These are phyloP conservation scores for Caenorhabditis virilis DNA, from an alignment of 2,888 invertebrate species.

Conservation along the genomic window DNA sequence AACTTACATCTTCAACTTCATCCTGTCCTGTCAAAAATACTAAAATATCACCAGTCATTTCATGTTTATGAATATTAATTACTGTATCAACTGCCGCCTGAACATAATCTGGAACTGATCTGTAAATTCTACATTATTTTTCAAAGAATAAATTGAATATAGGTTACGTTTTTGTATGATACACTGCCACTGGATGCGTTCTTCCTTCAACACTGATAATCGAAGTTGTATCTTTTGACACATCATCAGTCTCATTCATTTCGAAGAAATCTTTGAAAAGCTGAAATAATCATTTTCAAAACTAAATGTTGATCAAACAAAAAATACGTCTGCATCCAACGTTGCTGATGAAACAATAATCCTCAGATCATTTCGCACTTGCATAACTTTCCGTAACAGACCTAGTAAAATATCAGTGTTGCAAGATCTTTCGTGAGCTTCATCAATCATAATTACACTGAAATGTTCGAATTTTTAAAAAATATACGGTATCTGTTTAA, in stretches of 20 bases:
- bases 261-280: conserved; percentile 71
- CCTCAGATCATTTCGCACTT: conserved; percentile 61
- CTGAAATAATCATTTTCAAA: conserved; percentile 31
- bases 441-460: conserved; percentile 67
- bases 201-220: conserved; percentile 87
- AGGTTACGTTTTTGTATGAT: conserved; percentile 76
- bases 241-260: conserved; percentile 61
- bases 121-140: conserved; percentile 32
- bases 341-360: conserved; percentile 88
- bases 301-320: background rate
- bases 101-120: conserved; percentile 62
- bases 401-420: conserved; percentile 93
- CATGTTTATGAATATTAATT: conserved; percentile 80
- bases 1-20: conserved; percentile 63
- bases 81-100: conserved; percentile 79
- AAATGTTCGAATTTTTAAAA: conserved; percentile 8
- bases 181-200: conserved; percentile 84
- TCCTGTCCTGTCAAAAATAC: conserved; percentile 76
- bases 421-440: conserved; percentile 88
- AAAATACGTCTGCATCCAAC: conserved; percentile 82
- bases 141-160: background rate
- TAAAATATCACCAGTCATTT: conserved; percentile 79
- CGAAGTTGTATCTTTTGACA: conserved; percentile 77
- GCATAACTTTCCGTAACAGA: conserved; percentile 79
- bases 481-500: background rate